These are phyloP conservation scores for Octodon degus DNA, from an alignment of 2,113 vertebrate species.

Conservation along the genomic window DNA sequence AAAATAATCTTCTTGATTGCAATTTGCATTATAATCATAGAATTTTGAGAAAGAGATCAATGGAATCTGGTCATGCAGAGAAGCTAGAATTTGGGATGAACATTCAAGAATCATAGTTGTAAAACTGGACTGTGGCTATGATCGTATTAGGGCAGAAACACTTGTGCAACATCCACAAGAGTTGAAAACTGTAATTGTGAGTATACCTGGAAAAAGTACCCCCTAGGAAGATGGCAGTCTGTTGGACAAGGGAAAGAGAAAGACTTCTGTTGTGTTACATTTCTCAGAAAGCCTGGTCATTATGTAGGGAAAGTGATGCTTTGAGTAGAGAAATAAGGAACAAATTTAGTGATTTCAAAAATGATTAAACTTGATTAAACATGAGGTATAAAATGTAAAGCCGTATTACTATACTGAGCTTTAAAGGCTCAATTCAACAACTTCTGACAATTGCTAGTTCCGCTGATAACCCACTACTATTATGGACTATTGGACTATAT, in stretches of 20 bases:
- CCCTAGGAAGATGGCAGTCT: background rate
- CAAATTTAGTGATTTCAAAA: background rate
- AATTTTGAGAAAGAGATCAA: constrained; percentile 35
- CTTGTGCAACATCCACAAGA: background rate
- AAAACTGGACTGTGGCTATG: background rate
- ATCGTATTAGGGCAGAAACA: background rate
- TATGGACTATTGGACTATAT: too few species aligned
- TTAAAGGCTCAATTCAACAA: too few species aligned
- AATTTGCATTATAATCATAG: background rate
- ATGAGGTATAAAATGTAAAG: too few species aligned
- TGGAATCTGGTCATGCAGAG: background rate
- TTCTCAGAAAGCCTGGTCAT: background rate
- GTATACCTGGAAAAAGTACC: background rate
- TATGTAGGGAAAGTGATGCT: background rate
- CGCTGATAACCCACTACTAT: too few species aligned
- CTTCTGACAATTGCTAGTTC: too few species aligned
- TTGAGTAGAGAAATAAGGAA: background rate
- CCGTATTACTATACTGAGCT: too few species aligned
- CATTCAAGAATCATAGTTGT: constrained; percentile 50
- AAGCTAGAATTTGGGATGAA: constrained; percentile 32
- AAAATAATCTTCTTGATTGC: background rate
- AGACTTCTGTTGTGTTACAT: background rate
- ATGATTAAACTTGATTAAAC: background rate
- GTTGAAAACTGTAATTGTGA: background rate
- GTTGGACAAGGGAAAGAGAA: background rate